Evolutionary conservation across 1,140 invertebrate genomes (phyloP), one percentile per base, ranked within the genome.

Genomic region (Drosophila nannoptera): DNA sequence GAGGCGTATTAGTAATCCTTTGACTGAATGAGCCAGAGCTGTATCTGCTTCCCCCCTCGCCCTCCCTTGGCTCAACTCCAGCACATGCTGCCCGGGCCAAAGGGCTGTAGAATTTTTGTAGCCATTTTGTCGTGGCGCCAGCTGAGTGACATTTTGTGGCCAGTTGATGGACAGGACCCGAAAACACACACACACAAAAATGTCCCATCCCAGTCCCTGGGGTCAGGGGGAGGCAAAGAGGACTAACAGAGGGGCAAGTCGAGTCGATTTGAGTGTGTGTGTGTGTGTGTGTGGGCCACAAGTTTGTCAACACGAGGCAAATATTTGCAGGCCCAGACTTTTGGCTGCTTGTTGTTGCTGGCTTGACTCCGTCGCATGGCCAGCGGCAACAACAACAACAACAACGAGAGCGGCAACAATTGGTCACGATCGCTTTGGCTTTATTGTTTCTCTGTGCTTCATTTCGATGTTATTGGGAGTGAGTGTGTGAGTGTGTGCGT

Each of bases 391-490:
- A n/a, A 11, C 60, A 53, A 53, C n/a, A 38, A 4, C n/a, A 48
- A 31, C 9, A 16, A 36, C 53, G 32, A 31, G 16, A 43, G 40
- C 53, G 38, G 42, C 63, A 67, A 54, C 75, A 83, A 83, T 83
- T 84, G 80, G 81, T 77, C 80, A 83, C 80, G 80, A 83, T 83
- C 81, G 80, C 69, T 83, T 84, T 74, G 81, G 36, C 52, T 74
- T 76, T 84, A 82, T 82, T 74, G 81, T 70, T 78, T 69, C 75
- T 67, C 69, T 62, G 16, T 48, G 36, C 40, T 43, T 72, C 66
- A 78, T 70, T 64, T 68, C 61, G 29, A 43, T 61, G 49, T 66
- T 59, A 54, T 29, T 73, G 29, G 55, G 35, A 53, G 43, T 40
- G 33, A 42, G 22, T 31, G 36, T 67, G 7, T 65, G 12, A 29